Conservation (phyloP, 2,888 invertebrate species). For the Troilus luridus region DNA sequence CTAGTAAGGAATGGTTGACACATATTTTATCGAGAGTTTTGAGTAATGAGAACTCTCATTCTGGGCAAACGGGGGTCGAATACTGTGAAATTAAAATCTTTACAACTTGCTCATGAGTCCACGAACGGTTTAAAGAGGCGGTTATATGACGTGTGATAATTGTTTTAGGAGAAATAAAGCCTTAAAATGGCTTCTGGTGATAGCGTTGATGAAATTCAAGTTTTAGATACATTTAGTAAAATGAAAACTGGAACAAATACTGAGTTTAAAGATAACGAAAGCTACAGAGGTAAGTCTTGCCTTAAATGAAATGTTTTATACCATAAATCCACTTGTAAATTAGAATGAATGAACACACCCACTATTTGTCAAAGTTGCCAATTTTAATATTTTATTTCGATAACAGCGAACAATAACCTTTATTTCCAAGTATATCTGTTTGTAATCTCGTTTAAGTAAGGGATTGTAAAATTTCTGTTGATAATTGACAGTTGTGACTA, state of each 20-base stretch:
- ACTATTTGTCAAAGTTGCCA: conserved; percentile 50
- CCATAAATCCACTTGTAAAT: conserved; percentile 2
- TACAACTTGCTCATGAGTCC: not conserved
- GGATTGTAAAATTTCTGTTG: not conserved
- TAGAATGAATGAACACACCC: conserved; percentile 56
- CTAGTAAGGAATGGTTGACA: conserved; percentile 59
- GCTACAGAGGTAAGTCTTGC: conserved; percentile 70
- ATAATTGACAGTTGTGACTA: not conserved
- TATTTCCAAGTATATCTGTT: not conserved
- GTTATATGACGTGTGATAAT: conserved; percentile 57
- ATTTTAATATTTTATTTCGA: not conserved
- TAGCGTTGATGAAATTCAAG: conserved; percentile 83
- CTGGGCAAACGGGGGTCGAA: conserved; percentile 44
- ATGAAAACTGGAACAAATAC: conserved; percentile 75
- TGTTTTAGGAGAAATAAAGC: conserved; percentile 47
- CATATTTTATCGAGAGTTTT: conserved; percentile 60
- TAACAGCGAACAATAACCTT: not conserved
- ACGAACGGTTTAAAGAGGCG: conserved; percentile 1
- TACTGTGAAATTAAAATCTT: conserved; percentile 50
- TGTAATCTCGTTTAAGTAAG: not conserved
- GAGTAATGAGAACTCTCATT: conserved; percentile 50
- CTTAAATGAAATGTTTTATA: not conserved
- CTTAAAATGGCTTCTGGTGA: conserved; percentile 86
- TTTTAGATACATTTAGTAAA: conserved; percentile 77
- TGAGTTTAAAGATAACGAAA: conserved; percentile 74